phyloP scores from a whole-genome alignment of 2,888 invertebrate species.

The Tubulanus polymorphus region DNA sequence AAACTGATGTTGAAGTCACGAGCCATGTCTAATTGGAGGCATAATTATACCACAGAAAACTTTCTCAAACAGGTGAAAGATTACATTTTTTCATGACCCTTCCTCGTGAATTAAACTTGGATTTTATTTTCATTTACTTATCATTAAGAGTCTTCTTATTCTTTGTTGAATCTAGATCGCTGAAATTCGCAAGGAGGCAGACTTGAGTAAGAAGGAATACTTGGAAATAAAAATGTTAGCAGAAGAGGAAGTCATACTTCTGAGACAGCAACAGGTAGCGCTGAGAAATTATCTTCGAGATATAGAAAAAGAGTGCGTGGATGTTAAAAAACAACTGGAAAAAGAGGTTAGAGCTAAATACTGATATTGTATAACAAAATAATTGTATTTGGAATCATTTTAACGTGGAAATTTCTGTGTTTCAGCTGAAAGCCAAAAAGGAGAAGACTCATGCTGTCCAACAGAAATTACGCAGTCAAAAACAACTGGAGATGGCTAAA shows the following conservation, averaged over 20 bases:
- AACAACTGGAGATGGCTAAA: slow-evolving; percentile 48
- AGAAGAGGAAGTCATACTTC: slow-evolving; percentile 39
- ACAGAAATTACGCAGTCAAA: slow-evolving; percentile 46
- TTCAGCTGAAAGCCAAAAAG: slow-evolving; percentile 43
- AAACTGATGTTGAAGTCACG: slow-evolving; percentile 45
- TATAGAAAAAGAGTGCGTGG: slow-evolving; percentile 41
- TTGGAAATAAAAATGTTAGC: slow-evolving; percentile 37
- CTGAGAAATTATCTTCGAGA: slow-evolving; percentile 38
- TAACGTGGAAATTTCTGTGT: background rate
- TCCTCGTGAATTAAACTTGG: no score
- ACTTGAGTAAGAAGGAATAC: slow-evolving; percentile 37
- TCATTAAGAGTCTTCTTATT: background rate
- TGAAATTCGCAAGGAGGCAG: slow-evolving; percentile 34
- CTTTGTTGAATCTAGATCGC: slow-evolving; percentile 27
- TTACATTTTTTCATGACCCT: no score
- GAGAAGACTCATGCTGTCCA: slow-evolving; percentile 47
- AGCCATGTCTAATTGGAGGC: slow-evolving; percentile 44
- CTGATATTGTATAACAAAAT: background rate
- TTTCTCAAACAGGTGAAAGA: slow-evolving; percentile 34
- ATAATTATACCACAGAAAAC: slow-evolving; percentile 34
- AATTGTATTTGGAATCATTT: background rate
- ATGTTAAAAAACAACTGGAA: slow-evolving; percentile 42
- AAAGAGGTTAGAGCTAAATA: slow-evolving; percentile 38
- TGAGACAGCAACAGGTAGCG: slow-evolving; percentile 43
- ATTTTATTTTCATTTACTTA: background rate